Conservation (phyloP, 2,888 invertebrate species). For the Ecliptopera silaceata region DNA sequence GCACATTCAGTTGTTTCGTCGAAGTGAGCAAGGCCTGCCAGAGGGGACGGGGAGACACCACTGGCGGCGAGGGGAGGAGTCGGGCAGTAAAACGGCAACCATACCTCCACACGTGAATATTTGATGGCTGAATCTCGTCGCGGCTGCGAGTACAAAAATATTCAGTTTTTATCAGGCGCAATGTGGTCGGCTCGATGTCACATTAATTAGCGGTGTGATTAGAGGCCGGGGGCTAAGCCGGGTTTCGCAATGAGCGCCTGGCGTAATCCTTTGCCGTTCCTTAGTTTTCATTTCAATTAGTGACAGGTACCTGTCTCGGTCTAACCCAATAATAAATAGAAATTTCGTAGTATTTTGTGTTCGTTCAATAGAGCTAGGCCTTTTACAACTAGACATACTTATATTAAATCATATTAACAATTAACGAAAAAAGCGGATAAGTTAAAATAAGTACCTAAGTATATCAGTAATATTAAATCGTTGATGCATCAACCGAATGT, state of each 20-base stretch:
- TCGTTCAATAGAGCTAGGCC: no score
- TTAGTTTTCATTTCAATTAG: conserved; percentile 44
- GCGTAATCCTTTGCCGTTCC: conserved; percentile 36
- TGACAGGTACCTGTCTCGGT: conserved; percentile 1
- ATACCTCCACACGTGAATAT: conserved; percentile 79
- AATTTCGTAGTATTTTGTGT: background rate
- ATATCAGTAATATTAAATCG: no score
- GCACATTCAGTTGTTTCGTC: conserved; percentile 77
- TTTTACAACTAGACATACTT: no score
- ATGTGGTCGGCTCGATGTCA: conserved; percentile 45
- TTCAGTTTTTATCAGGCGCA: conserved; percentile 51
- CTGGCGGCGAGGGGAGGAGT: conserved; percentile 37
- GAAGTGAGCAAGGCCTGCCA: conserved; percentile 52
- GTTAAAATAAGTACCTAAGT: no score
- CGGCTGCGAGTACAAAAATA: conserved; percentile 60
- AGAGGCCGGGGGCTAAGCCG: conserved; percentile 35
- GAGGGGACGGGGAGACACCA: conserved; percentile 37
- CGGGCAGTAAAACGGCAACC: conserved; percentile 75
- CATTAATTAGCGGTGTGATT: conserved; percentile 50
- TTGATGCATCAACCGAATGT: no score
- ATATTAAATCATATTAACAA: no score
- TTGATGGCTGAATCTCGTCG: conserved; percentile 78
- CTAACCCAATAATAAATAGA: background rate
- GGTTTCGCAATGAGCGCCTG: conserved; percentile 42
- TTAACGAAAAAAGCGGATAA: no score